Conservation (phyloP, 2,113 vertebrate species). For the Gallinago paraguaiae region DNA sequence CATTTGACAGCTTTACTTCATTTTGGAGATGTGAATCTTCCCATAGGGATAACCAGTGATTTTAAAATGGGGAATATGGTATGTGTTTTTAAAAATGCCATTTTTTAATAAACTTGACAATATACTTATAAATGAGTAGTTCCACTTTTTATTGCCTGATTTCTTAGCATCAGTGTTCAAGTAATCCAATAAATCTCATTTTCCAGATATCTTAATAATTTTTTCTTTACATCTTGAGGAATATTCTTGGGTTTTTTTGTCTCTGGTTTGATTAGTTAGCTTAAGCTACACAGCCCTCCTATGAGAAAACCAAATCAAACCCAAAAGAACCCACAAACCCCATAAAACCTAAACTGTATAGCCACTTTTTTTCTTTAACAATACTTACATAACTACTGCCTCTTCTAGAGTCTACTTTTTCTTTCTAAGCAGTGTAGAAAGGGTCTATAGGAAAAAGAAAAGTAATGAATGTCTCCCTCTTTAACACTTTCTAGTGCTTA, state of each 20-base stretch:
- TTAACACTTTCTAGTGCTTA: neutral
- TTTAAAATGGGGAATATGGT: neutral
- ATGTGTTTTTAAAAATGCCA: neutral
- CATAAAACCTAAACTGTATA: neutral
- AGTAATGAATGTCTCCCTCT: neutral
- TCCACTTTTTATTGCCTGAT: neutral
- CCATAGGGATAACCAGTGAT: neutral
- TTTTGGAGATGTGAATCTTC: neutral
- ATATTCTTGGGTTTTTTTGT: neutral
- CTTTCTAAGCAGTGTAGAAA: neutral
- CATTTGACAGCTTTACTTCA: constrained; percentile 11
- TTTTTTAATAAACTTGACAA: neutral
- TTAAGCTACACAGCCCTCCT: neutral
- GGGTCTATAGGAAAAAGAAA: neutral
- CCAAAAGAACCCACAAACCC: neutral
- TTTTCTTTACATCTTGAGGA: neutral
- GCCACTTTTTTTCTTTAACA: neutral
- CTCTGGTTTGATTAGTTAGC: neutral
- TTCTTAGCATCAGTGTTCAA: neutral
- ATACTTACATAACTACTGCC: neutral
- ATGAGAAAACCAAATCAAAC: neutral
- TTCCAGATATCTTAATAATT: neutral
- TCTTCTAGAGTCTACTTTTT: neutral
- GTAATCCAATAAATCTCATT: neutral
- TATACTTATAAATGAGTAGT: neutral